Conservation (phyloP, 2,113 vertebrate genomes). For the Siniperca knerii region DNA sequence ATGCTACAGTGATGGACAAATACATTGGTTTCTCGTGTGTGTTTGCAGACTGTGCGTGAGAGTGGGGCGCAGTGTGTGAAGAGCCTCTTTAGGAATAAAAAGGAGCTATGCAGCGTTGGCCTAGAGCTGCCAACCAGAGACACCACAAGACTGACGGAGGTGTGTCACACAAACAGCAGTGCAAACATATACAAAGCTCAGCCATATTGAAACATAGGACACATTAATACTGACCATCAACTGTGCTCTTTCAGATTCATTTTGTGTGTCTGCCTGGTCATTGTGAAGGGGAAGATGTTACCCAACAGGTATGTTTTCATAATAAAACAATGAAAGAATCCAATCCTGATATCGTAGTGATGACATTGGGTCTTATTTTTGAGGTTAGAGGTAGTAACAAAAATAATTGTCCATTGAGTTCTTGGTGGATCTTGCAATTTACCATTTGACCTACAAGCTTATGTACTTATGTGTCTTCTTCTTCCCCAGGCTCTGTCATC, state of each 20-base stretch:
- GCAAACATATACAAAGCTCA: not conserved
- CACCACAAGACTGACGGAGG: slow-evolving; percentile 86
- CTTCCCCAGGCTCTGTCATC: slow-evolving; percentile 81
- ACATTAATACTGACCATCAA: slow-evolving; percentile 6
- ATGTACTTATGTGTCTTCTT: not conserved
- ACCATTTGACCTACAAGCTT: not conserved
- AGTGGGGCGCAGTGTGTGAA: slow-evolving; percentile 87
- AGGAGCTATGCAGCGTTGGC: slow-evolving; percentile 89
- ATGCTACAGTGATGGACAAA: not conserved
- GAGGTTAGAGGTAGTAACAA: not conserved
- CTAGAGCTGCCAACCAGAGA: slow-evolving; percentile 84
- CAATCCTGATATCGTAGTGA: not conserved
- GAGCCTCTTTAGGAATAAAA: slow-evolving; percentile 90
- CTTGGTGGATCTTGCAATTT: not conserved
- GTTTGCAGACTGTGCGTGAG: slow-evolving; percentile 88
- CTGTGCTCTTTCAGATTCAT: slow-evolving; percentile 85
- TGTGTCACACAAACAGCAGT: slow-evolving; percentile 72
- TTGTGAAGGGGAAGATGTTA: slow-evolving; percentile 85
- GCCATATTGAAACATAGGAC: not conserved
- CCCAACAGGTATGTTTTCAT: slow-evolving; percentile 85
- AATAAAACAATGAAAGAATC: not conserved
- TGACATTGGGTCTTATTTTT: not conserved
- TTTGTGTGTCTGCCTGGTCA: slow-evolving; percentile 90
- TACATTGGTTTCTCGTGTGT: slow-evolving; percentile 12
- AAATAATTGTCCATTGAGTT: not conserved